phyloP scores from a whole-genome alignment of 2,888 invertebrate species.

The Xestoiulus laeticollis region DNA sequence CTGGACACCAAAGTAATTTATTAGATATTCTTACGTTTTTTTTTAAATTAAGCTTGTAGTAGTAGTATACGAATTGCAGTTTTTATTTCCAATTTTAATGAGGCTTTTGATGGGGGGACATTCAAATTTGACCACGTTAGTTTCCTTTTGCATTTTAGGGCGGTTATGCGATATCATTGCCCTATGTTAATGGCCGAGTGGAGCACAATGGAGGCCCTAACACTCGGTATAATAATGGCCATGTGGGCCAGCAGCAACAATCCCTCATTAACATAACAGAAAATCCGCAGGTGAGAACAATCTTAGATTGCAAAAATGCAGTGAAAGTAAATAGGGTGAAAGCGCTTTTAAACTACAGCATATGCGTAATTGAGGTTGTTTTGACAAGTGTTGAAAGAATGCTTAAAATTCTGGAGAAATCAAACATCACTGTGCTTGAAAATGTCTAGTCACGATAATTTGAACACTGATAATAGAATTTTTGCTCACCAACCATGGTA shows the following conservation, averaged over 20 bases:
- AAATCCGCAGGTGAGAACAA: constrained; percentile 55
- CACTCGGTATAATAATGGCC: constrained; percentile 52
- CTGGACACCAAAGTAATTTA: constrained; percentile 70
- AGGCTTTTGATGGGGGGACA: background rate
- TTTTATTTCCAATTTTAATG: background rate
- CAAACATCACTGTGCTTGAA: background rate
- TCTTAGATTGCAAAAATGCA: background rate
- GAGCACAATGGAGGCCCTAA: constrained; percentile 50
- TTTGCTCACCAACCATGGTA: too few species aligned
- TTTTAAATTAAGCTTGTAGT: background rate
- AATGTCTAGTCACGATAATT: background rate
- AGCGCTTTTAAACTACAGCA: background rate
- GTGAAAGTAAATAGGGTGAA: background rate
- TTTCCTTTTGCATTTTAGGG: constrained; percentile 52
- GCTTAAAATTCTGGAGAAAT: background rate
- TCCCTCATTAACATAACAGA: constrained; percentile 54
- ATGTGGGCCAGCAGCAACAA: constrained; percentile 51
- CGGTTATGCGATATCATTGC: constrained; percentile 52
- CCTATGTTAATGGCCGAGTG: constrained; percentile 49
- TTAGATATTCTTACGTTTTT: background rate
- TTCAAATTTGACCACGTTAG: constrained; percentile 39
- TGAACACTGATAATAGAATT: background rate
- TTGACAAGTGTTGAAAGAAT: background rate
- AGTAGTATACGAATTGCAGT: background rate
- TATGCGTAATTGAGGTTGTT: background rate